These are phyloP conservation scores for Camarhynchus parvulus DNA, from an alignment of 2,113 vertebrate genomes.

Conservation along the genomic window DNA sequence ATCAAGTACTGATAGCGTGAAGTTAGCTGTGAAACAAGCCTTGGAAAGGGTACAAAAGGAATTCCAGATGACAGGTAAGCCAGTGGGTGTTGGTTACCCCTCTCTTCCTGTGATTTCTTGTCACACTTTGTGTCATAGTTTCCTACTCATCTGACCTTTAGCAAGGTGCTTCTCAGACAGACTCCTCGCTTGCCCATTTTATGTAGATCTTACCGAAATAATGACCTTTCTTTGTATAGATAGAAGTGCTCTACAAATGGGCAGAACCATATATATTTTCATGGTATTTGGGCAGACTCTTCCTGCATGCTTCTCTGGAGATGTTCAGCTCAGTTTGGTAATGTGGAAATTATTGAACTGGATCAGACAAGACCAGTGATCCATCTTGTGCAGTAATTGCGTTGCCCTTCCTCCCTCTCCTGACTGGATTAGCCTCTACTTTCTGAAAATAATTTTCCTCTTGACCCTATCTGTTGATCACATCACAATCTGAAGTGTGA, in stretches of 20 bases:
- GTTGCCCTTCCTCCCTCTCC: not conserved
- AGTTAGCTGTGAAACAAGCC: slow-evolving; percentile 71
- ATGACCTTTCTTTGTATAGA: not conserved
- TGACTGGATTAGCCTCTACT: not conserved
- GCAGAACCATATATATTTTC: not conserved
- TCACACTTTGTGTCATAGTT: not conserved
- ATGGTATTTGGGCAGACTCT: not conserved
- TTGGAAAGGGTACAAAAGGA: slow-evolving; percentile 65
- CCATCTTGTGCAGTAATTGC: not conserved
- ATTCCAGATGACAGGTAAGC: slow-evolving; percentile 68
- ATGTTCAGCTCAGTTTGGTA: not conserved
- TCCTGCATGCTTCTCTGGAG: not conserved
- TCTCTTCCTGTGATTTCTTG: slow-evolving; percentile 38
- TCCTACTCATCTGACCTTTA: not conserved
- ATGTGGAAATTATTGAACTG: not conserved
- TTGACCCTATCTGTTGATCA: not conserved
- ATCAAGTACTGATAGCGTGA: slow-evolving; percentile 67
- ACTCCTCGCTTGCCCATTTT: not conserved
- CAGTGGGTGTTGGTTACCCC: not conserved
- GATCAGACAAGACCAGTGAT: not conserved
- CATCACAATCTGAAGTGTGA: not conserved
- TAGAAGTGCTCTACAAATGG: not conserved
- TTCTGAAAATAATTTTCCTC: not conserved
- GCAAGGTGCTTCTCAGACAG: not conserved
- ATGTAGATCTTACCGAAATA: not conserved